Evolutionary conservation across 2,888 invertebrate genomes (phyloP).

Genomic region (Hydroisotoma schaefferi): DNA sequence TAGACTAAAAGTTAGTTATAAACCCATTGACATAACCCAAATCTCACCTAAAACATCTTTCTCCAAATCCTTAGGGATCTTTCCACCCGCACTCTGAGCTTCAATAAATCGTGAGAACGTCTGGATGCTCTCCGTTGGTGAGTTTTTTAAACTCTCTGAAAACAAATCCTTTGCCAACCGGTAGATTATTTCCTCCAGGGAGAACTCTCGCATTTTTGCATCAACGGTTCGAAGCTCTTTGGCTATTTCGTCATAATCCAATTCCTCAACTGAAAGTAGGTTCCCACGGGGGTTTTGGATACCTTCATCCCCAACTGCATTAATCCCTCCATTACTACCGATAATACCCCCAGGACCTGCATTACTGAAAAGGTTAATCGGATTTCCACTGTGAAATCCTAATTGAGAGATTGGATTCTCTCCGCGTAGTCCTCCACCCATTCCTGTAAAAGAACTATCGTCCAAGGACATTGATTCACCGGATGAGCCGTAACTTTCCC

Average conservation of each 20-base stretch:
- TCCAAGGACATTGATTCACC: no score
- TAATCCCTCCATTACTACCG: not conserved
- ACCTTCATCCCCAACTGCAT: no score
- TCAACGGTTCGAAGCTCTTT: conserved; percentile 68
- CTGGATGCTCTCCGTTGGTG: conserved; percentile 58
- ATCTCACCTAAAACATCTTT: conserved; percentile 72
- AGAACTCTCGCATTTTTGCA: conserved; percentile 70
- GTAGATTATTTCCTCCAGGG: conserved; percentile 74
- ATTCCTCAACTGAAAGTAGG: conserved; percentile 37
- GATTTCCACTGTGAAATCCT: no score
- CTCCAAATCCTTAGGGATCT: conserved; percentile 68
- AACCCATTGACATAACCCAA: no score
- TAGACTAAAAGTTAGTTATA: no score
- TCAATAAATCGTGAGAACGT: conserved; percentile 72
- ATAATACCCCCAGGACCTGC: not conserved
- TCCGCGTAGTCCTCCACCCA: no score
- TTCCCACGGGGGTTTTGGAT: not conserved
- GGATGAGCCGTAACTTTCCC: not conserved
- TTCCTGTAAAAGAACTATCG: no score
- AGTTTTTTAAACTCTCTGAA: conserved; percentile 66
- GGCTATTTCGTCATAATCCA: conserved; percentile 66
- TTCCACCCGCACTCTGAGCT: conserved; percentile 67
- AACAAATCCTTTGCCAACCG: conserved; percentile 79
- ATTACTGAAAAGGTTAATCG: no score
- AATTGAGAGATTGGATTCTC: no score